These are phyloP conservation scores for Nebria salina DNA, from an alignment of 2,888 invertebrate genomes.

Conservation along the genomic window DNA sequence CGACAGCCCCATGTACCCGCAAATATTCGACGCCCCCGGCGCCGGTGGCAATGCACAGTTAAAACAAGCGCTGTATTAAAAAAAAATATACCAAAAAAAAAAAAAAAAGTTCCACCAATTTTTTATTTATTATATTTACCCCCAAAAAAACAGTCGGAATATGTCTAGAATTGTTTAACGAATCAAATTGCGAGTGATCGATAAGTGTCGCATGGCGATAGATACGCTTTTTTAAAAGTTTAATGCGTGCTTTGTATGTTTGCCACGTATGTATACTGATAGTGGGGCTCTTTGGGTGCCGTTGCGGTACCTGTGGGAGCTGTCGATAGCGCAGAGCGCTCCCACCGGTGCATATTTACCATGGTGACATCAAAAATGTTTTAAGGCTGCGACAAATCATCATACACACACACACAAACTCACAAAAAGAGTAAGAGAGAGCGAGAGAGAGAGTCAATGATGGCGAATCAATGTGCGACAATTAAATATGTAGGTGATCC, in stretches of 20 bases:
- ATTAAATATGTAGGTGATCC: conserved; percentile 63
- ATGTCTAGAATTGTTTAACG: too few relatives aligned
- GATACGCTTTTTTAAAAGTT: conserved; percentile 12
- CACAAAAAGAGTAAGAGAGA: too few relatives aligned
- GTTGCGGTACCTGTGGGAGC: conserved; percentile 36
- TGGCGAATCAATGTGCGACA: conserved; percentile 54
- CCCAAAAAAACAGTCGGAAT: neutral
- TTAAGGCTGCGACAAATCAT: conserved; percentile 23
- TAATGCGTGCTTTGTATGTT: conserved; percentile 3
- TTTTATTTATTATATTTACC: conserved; percentile 39
- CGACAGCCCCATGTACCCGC: conserved; percentile 24
- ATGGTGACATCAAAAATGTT: conserved; percentile 17
- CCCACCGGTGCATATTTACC: conserved; percentile 22
- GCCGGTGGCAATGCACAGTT: conserved; percentile 32
- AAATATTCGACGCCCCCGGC: conserved; percentile 8
- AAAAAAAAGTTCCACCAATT: conserved; percentile 41
- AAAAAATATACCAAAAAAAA: neutral
- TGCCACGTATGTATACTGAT: neutral
- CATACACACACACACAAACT: too few relatives aligned
- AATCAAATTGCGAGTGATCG: too few relatives aligned
- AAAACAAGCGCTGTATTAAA: neutral
- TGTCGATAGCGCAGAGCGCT: conserved; percentile 39
- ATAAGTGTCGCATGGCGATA: too few relatives aligned
- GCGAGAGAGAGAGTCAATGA: too few relatives aligned
- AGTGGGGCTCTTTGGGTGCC: neutral